Base-by-base conservation (phyloP, 2,888 invertebrate genomes). In the Sylvicola cinctus region DNA sequence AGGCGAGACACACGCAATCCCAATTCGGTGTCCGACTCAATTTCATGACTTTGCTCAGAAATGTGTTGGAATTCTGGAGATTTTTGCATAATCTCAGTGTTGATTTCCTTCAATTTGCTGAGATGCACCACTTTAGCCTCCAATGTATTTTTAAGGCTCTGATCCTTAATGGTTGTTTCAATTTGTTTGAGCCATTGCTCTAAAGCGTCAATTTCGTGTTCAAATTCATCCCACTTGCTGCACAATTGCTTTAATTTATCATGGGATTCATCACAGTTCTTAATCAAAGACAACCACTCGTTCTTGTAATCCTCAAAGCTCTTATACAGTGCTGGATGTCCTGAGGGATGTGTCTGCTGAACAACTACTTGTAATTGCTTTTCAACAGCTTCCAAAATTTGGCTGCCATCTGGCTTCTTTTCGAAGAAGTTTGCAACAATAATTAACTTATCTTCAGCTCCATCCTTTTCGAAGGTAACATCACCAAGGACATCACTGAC, bases 101-200 rank as follows among this genome's bases (percentile, higher is more conserved):
- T 73, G 37, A 83, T 61, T 31, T 65, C 62, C 43, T 72, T 72
- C 0, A 91, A 62, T 52, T 81, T 83, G 35, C 75, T 70, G 34
- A 87, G 60, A 54, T 88, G 81, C 7, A 66, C 63, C 40, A 70
- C 64, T 56, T 93, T 93, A 3, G 83, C 70, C 43, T 81, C 81
- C 23, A 83, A 70, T 3, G 77, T 81, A 47, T 75, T 85, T 54
- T 83, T 84, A 2, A 90, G 63, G 42, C 83, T 81, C 55, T 87
- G 87, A 51, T 88, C 87, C 54, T 88, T 81, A 0, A 90, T 70
- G 49, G 78, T 74, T 32, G 68, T 68, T 57, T 93, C 91, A 49
- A 80, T 80, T 33, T 74, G 66, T 50, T 81, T 84, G 33, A 87
- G 63, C 91, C 91, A 93, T 32, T 69, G 65, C 46, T 78, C 79